Conservation (phyloP, 2,888 invertebrate genomes). For the Zeuzera pyrina region DNA sequence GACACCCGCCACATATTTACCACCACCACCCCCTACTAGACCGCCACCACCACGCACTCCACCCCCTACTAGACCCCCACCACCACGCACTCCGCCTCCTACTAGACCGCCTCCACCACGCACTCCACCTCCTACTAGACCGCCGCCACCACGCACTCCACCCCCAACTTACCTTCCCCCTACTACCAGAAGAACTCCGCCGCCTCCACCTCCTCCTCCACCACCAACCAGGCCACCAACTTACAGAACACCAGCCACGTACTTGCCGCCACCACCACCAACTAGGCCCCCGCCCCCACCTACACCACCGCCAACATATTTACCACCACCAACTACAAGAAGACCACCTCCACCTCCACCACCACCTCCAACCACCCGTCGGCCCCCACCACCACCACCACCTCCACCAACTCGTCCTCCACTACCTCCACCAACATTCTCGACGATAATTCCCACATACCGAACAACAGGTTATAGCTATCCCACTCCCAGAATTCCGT, state of each 20-base stretch:
- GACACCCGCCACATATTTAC: not conserved
- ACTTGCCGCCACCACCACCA: constrained; percentile 8
- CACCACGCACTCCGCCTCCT: constrained; percentile 3
- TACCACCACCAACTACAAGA: constrained; percentile 5
- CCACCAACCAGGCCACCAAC: constrained; percentile 8
- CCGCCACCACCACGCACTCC: constrained; percentile 6
- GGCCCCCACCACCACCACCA: constrained; percentile 9
- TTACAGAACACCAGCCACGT: constrained; percentile 8
- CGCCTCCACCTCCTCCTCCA: constrained; percentile 9
- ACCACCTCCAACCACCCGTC: constrained; percentile 12
- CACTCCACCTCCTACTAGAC: constrained; percentile 13
- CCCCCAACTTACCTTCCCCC: constrained; percentile 17
- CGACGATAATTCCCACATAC: constrained; percentile 14
- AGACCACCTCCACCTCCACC: constrained; percentile 19
- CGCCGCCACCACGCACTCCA: constrained; percentile 17
- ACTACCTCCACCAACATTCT: constrained; percentile 16
- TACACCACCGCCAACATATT: constrained; percentile 8
- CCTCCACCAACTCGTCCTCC: constrained; percentile 8
- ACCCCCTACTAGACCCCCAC: constrained; percentile 1
- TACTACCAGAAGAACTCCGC: constrained; percentile 11
- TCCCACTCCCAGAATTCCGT: constrained; percentile 15
- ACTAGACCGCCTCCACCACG: constrained; percentile 16
- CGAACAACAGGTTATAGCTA: constrained; percentile 25
- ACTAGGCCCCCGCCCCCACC: constrained; percentile 13
- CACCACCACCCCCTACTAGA: constrained; percentile 4